Evolutionary conservation across 2,888 invertebrate genomes (phyloP).

Genomic region (Dioctria linearis): DNA sequence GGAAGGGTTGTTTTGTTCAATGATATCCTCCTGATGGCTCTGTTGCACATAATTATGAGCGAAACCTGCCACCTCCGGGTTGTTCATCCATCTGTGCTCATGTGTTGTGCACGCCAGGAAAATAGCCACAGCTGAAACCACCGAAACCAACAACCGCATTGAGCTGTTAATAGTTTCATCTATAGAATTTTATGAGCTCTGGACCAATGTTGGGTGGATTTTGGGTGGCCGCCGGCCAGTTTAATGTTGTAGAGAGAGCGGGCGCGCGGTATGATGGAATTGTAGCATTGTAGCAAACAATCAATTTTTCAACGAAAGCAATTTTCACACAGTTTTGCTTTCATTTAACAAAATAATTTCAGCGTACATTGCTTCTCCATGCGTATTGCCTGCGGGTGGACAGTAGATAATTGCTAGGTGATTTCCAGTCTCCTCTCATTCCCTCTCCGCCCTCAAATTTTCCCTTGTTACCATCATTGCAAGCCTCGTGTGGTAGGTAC

Average conservation of each 20-base stretch:
- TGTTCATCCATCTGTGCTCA: conserved; percentile 30
- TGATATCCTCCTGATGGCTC: conserved; percentile 42
- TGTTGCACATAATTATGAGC: conserved; percentile 51
- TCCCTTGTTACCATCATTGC: no score
- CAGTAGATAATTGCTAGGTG: conserved; percentile 33
- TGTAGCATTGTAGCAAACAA: conserved; percentile 5
- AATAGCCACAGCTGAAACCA: conserved; percentile 34
- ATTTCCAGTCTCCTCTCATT: not conserved
- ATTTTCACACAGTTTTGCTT: conserved; percentile 45
- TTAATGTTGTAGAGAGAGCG: no score
- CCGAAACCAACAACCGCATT: conserved; percentile 50
- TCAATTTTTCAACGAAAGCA: conserved; percentile 42
- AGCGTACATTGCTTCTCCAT: conserved; percentile 19
- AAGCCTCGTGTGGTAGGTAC: not conserved
- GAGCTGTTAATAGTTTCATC: conserved; percentile 55
- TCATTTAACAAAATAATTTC: conserved; percentile 43
- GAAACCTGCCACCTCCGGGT: conserved; percentile 36
- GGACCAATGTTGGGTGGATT: conserved; percentile 9
- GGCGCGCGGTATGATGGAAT: not conserved
- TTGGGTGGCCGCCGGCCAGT: not conserved
- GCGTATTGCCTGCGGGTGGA: conserved; percentile 10
- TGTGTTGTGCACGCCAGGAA: conserved; percentile 29
- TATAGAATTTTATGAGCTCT: conserved; percentile 51
- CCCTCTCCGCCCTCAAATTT: no score
- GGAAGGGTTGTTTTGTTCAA: conserved; percentile 40